Evolutionary conservation across 2,888 invertebrate species (phyloP), one percentile per base, ranked within the genome.

Genomic region (Galerucella nymphaeae): DNA sequence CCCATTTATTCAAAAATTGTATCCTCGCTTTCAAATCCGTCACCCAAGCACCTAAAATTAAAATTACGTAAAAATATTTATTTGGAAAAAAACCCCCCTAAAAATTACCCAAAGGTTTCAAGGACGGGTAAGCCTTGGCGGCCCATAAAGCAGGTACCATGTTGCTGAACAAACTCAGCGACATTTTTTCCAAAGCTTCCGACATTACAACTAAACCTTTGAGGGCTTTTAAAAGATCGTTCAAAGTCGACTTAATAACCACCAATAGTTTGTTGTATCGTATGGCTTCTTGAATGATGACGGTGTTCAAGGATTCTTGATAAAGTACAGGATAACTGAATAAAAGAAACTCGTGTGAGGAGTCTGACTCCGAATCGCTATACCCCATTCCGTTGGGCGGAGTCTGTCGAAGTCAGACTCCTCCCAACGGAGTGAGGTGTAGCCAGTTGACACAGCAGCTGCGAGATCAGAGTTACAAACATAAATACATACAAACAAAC

Each of bases 261-360:
- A 80, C 84, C 38, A 94, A 85, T 18, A 95, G 85, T 65, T 88
- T 89, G 80, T 94, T 92, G 85, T 93, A 96, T 74, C 96, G 89
- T 76, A 94, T 93, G 42, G 94, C 92, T 86, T 97, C 96, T 85
- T 97, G 96, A 9, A 93, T 89, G 13, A 97, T 87, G 13, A 97
- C 96, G 0, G 96, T 96, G 85, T 96, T 96, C 86, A 97, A 89
- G 0, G 96, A 96, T 87, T 96, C 96, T 82, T 94, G 93, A 84
- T 96, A 96, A 58, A 91, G 87, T 0, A 96, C 94, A 0, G 96
- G 96, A 85, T 94, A 96, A 74, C 93, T 93, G 68, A 30, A 30
- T 30, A 5, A 30, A 30, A 30, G 58, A 76, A 78, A 30, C 38
- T 65, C n/a, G n/a, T n/a, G n/a, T n/a, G n/a, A n/a, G n/a, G n/a